Conservation (phyloP, 2,888 invertebrate species). For the Perdita meconis region DNA sequence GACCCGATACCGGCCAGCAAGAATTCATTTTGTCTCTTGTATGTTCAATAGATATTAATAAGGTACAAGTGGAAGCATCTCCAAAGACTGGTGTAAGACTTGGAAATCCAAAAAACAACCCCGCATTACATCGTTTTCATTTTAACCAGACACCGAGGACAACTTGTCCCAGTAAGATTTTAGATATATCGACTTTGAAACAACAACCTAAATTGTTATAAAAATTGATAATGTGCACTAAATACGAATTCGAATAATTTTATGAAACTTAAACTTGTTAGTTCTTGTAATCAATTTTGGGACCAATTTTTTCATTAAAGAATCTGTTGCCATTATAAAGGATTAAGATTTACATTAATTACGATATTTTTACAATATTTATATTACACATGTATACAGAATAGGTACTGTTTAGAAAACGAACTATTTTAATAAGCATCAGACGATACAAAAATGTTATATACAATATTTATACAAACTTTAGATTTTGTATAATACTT, state of each 20-base stretch:
- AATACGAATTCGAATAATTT: conserved; percentile 12
- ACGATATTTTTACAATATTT: conserved; percentile 16
- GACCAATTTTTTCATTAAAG: background rate
- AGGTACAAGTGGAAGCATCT: conserved; percentile 27
- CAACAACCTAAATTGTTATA: conserved; percentile 89
- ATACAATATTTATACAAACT: conserved; percentile 31
- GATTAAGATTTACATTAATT: conserved; percentile 19
- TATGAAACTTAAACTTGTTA: background rate
- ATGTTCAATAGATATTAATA: conserved; percentile 40
- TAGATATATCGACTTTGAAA: conserved; percentile 89
- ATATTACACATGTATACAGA: conserved; percentile 9
- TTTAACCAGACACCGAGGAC: conserved; percentile 70
- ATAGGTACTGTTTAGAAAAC: conserved; percentile 12
- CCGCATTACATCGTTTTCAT: conserved; percentile 52
- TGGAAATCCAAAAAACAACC: conserved; percentile 41
- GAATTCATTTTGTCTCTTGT: background rate
- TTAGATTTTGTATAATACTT: conserved; percentile 9
- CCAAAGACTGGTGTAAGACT: conserved; percentile 48
- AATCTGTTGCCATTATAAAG: background rate
- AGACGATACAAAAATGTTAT: conserved; percentile 33
- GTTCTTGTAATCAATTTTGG: background rate
- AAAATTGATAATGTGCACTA: background rate
- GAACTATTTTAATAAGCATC: conserved; percentile 17
- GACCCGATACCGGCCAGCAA: too few relatives aligned
- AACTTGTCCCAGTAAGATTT: conserved; percentile 85